Evolutionary conservation across 2,888 invertebrate species (phyloP), one percentile per base, ranked within the genome.

Genomic region (Limenitis camilla): DNA sequence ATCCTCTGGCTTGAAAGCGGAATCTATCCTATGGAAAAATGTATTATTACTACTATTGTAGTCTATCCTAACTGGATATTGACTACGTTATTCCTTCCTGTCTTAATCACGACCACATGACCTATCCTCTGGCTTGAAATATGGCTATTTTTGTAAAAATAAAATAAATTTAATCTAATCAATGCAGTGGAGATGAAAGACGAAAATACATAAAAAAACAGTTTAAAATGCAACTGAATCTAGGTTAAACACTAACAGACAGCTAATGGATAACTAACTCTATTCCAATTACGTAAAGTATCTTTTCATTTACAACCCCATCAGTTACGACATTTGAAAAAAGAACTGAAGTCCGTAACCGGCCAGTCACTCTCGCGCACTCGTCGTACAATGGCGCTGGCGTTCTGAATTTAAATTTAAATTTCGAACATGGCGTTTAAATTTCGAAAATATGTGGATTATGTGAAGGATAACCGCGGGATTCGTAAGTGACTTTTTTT

Each of bases 311-410:
- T 52, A 42, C 46, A 45, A 31, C 38, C 11, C 10, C n/a, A 28
- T 35, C 7, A 30, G 28, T 46, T 35, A 35, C 35, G 30, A 40
- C 32, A 52, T 30, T 27, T 45, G 28, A 40, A 52, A 40, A 51
- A 33, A 36, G 40, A 19, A 47, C 47, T 11, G 31, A 33, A 33
- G 35, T 45, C 48, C 19, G 45, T 47, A 40, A 48, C 41, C 53
- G 53, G 56, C 60, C 63, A 63, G 63, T 63, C 60, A 58, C 63
- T 63, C 58, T 58, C 49, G 61, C 60, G 61, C 63, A 51, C 51
- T 46, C 59, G 56, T 41, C 53, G 55, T 41, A 58, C 52, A 58
- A 61, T 60, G 62, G 58, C 59, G 60, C 40, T 46, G 52, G 31
- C 49, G 52, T 49, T 52, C 35, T 27, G 29, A n/a, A 55, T 39